These are phyloP conservation scores for Nymphalis io DNA, from an alignment of 1,140 invertebrate genomes.

Conservation along the genomic window DNA sequence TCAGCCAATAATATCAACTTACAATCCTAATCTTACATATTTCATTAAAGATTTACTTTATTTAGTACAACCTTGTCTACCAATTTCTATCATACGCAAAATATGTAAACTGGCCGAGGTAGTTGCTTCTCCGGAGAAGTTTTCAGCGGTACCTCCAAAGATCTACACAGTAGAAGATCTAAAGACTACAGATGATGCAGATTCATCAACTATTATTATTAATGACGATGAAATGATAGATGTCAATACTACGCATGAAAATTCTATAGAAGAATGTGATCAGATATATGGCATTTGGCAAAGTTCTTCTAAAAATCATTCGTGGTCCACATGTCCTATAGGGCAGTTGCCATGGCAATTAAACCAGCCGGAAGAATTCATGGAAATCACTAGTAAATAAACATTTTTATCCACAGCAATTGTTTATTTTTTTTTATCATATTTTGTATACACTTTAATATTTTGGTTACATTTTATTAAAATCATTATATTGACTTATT, in stretches of 20 bases:
- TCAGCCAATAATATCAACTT: conserved; percentile 59
- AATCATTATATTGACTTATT: conserved; percentile 74
- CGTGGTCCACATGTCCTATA: conserved; percentile 60
- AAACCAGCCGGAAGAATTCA: conserved; percentile 24
- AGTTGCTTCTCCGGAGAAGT: conserved; percentile 57
- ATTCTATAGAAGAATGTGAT: conserved; percentile 10
- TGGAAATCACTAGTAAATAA: conserved; percentile 39
- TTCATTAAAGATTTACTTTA: conserved; percentile 62
- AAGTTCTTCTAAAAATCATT: conserved; percentile 43
- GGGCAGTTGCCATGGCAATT: conserved; percentile 54
- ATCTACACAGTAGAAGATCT: conserved; percentile 70
- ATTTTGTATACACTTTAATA: conserved; percentile 78
- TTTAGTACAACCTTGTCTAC: conserved; percentile 60
- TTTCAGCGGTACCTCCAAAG: conserved; percentile 41
- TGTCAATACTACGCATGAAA: conserved; percentile 11
- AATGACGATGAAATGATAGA: conserved; percentile 23
- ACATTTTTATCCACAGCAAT: conserved; percentile 61
- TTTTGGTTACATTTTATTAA: conserved; percentile 76
- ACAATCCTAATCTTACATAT: conserved; percentile 65
- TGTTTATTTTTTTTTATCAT: conserved; percentile 72
- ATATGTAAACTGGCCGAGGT: conserved; percentile 65
- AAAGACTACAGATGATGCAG: conserved; percentile 17
- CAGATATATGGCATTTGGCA: conserved; percentile 53
- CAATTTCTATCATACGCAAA: conserved; percentile 47
- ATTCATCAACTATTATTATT: neutral